Percentiles rank a stretch among this genome's conserved stretches.
Evolutionary conservation across 2,113 vertebrate species (phyloP).

Genomic region (Cyprinodon tularosa): DNA sequence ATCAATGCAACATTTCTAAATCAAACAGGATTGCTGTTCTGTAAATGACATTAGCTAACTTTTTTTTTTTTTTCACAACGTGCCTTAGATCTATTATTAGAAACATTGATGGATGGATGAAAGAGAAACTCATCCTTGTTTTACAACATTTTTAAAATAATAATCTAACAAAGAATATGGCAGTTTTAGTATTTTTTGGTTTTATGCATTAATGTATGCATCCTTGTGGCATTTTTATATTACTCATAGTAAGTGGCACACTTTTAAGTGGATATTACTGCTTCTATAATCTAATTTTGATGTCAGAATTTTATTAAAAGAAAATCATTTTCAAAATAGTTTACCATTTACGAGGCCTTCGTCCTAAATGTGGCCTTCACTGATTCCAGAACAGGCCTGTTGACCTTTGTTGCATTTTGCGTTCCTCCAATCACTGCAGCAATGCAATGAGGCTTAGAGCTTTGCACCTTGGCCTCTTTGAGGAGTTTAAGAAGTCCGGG

Average conservation of each 20-base stretch:
- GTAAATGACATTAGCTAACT: neutral
- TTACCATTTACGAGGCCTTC: too few relatives aligned
- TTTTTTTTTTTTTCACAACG: neutral
- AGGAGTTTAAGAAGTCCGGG: too few relatives aligned
- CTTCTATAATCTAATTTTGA: too few relatives aligned
- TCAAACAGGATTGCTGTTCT: slow-evolving; percentile 4
- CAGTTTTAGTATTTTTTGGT: neutral
- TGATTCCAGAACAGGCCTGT: too few relatives aligned
- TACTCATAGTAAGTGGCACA: neutral
- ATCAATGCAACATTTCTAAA: slow-evolving; percentile 38
- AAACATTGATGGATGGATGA: slow-evolving; percentile 2
- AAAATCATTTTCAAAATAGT: too few relatives aligned
- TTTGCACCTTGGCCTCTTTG: too few relatives aligned
- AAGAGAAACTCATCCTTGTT: neutral
- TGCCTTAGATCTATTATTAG: neutral
- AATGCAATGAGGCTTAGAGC: too few relatives aligned
- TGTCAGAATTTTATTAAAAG: too few relatives aligned
- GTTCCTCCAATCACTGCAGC: too few relatives aligned
- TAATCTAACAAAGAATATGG: neutral
- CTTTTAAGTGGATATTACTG: neutral
- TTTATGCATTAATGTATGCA: neutral
- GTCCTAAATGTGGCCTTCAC: too few relatives aligned
- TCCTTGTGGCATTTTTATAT: neutral
- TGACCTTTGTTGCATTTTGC: too few relatives aligned
- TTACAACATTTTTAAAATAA: neutral